Percentiles rank a stretch among this genome's conserved stretches.
Evolutionary conservation across 1,140 invertebrate species (phyloP).

Genomic region (Archegozetes longisetosus): DNA sequence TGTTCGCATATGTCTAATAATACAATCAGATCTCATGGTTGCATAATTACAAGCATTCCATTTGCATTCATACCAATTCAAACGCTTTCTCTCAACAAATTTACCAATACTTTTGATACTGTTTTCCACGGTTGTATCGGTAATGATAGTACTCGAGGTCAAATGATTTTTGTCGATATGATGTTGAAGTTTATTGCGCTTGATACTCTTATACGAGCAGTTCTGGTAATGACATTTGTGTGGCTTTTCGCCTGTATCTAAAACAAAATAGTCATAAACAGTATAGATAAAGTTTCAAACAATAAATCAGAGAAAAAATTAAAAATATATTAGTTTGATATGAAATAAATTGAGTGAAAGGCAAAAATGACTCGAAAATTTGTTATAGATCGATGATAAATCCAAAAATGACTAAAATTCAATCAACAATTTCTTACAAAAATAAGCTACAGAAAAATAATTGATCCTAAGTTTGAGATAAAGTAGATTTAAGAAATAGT

Average conservation of each 20-base stretch:
- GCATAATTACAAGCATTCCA: constrained; percentile 3
- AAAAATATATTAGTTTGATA: no score
- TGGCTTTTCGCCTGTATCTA: constrained; percentile 9
- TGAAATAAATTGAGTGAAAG: no score
- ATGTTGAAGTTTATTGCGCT: constrained; percentile 2
- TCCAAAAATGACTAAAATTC: no score
- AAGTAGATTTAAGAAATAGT: no score
- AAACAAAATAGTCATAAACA: no score
- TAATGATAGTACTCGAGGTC: neutral
- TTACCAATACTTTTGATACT: constrained; percentile 10
- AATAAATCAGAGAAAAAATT: no score
- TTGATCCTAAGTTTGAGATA: no score
- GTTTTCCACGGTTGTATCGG: neutral
- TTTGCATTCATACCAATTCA: constrained; percentile 9
- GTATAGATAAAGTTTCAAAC: no score
- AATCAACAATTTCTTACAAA: no score
- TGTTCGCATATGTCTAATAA: constrained; percentile 7
- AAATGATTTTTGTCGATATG: neutral
- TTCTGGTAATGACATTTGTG: constrained; percentile 1
- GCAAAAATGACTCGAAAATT: no score
- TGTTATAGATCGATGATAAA: no score
- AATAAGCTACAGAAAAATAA: no score
- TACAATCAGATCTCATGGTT: constrained; percentile 6
- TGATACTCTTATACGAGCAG: constrained; percentile 6
- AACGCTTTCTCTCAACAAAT: neutral